These are phyloP conservation scores for Sycophila sp. DNA, from an alignment of 1,140 invertebrate species.

Conservation along the genomic window DNA sequence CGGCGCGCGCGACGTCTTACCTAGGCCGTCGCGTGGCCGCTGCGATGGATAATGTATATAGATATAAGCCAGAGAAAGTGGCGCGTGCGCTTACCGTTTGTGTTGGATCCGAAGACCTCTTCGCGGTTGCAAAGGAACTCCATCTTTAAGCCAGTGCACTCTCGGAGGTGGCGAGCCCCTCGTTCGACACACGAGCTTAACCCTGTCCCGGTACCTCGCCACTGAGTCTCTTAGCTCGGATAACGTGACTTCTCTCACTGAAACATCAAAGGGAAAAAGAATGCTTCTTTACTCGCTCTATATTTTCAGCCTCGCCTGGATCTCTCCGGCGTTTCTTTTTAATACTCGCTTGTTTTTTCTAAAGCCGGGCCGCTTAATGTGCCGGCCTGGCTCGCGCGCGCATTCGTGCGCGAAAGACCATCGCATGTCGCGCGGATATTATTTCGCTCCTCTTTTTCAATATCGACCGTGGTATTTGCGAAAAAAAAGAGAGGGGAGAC, in stretches of 20 bases:
- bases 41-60: background rate
- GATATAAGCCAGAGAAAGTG: conserved; percentile 7
- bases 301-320: background rate
- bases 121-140: conserved; percentile 68
- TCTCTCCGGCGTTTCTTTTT: background rate
- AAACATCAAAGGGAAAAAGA: conserved; percentile 44
- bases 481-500: too few species aligned
- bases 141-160: conserved; percentile 80
- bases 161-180: conserved; percentile 75
- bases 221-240: conserved; percentile 65
- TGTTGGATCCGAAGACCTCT: conserved; percentile 67
- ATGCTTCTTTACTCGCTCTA: background rate
- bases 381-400: too few species aligned
- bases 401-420: too few species aligned
- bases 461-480: background rate
- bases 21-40: too few species aligned
- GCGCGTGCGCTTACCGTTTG: conserved; percentile 58
- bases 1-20: too few species aligned
- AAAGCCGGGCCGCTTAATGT: background rate
- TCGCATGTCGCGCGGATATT: conserved; percentile 1
- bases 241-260: conserved; percentile 64
- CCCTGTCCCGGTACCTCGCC: conserved; percentile 66
- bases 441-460: conserved; percentile 7
- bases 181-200: conserved; percentile 76
- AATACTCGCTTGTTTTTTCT: background rate